Conservation (phyloP, 2,797 vertebrate species). For the Loriculus beryllinus region DNA sequence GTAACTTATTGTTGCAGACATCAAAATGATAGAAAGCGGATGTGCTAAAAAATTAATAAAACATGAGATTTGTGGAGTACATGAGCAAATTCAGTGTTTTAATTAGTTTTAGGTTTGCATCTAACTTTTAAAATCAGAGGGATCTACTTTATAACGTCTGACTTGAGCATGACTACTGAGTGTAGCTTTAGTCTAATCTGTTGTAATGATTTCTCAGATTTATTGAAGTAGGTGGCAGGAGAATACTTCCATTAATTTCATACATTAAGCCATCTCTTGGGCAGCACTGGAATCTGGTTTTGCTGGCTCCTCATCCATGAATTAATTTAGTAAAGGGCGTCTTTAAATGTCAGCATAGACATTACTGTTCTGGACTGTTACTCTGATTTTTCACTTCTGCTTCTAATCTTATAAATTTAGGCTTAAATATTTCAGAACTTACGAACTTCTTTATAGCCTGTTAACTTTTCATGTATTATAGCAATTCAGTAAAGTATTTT, state of each 20-base stretch:
- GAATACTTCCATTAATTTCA: neutral
- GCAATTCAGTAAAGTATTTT: neutral
- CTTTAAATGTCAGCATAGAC: neutral
- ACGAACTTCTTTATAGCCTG: neutral
- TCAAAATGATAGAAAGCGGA: neutral
- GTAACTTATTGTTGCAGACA: neutral
- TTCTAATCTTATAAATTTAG: neutral
- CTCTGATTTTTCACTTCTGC: neutral
- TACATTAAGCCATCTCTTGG: neutral
- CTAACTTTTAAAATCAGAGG: neutral
- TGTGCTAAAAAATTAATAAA: neutral
- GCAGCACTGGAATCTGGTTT: neutral
- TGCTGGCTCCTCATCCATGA: neutral
- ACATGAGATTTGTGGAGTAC: neutral
- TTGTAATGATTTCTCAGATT: neutral
- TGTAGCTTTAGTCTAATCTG: neutral
- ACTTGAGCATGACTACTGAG: neutral
- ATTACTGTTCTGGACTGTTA: neutral
- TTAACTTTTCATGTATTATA: neutral
- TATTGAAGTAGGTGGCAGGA: neutral
- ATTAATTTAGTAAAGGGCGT: neutral
- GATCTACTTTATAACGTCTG: neutral
- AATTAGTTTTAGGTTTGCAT: neutral
- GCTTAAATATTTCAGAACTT: neutral
- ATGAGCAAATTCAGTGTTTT: neutral